A percentile compares a stretch with the other conserved stretches of the same genome.
These are phyloP conservation scores for Steinernema khuongi DNA, from an alignment of 1,140 invertebrate species.

Conservation along the genomic window DNA sequence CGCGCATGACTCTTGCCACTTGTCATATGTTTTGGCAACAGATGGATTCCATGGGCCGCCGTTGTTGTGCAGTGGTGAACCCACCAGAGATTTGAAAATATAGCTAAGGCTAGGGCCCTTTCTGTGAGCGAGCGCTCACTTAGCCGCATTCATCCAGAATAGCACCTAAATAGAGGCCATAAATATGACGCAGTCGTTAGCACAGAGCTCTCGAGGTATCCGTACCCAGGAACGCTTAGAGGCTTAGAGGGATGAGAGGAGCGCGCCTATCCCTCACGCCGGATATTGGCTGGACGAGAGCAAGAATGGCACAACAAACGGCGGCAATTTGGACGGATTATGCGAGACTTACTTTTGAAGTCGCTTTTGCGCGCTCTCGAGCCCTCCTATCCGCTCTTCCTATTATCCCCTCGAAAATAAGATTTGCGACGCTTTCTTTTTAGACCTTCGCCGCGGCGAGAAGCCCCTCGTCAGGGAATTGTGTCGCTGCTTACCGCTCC, in stretches of 20 bases:
- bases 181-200: too few relatives aligned
- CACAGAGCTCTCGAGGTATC: too few relatives aligned
- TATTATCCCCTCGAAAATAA: conserved; percentile 15
- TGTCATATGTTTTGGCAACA: background rate
- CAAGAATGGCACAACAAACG: conserved; percentile 4
- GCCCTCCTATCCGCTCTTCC: conserved; percentile 4
- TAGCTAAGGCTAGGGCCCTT: background rate
- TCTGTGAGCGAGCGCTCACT: conserved; percentile 8
- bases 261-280: background rate
- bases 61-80: background rate
- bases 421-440: conserved; percentile 16
- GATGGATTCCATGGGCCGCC: background rate
- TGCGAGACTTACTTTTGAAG: conserved; percentile 14
- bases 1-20: background rate
- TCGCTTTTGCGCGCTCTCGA: conserved; percentile 12
- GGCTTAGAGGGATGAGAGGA: background rate
- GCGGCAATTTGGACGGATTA: conserved; percentile 8
- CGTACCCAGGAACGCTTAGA: too few relatives aligned
- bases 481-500: background rate
- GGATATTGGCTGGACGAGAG: conserved; percentile 7
- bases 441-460: background rate
- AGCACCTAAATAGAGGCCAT: background rate
- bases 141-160: conserved; percentile 6
- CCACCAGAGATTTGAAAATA: conserved; percentile 13
- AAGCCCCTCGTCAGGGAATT: background rate